Evolutionary conservation across 30 jellyfish, hydroid and myxozoan species (phyloP), one percentile per base, ranked within the genome.

Genomic region (Hydractinia echinata): DNA sequence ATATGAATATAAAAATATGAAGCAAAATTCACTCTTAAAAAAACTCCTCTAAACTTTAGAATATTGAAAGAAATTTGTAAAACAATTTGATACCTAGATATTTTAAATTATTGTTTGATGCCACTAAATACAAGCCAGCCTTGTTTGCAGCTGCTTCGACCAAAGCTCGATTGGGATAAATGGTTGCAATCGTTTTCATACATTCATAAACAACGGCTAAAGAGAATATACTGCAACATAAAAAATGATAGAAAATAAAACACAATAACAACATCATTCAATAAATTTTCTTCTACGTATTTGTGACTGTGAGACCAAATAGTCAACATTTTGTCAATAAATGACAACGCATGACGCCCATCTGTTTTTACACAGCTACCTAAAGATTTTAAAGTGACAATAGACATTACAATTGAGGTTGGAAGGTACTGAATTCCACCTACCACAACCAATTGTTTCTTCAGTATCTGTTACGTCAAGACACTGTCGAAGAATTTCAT

Each of bases 121-220:
- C 82, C 30, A 79, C 82, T 15, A 92, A 74, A 53, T 87, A 85
- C 58, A 80, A 55, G 5, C 95, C 91, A 13, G 94, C 95, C 67
- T 85, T 82, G 39, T 78, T 87, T 1, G 90, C 84, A 61, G 96
- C 96, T 62, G 69, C 5, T 50, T 87, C 91, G 53, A 88, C 76
- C 62, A 92, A 76, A n/a, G 77, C 56, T 61, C 60, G 77, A 72
- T 79, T 79, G 4, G 98, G 96, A 78, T 77, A 69, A n/a, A 92
- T 83, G 15, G 95, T 76, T 15, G 89, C 87, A 13, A 86, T 78
- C 8, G 98, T 92, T 55, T 76, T 74, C 76, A 92, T 79, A 15
- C 98, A 92, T 79, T 92, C 98, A 49, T 85, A 87, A 58, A 84
- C 49, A 8, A 92, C 98, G 81, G 95, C 98, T 92, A 30, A 64